Evolutionary conservation across 1,140 invertebrate genomes (phyloP).

Genomic region (Saccostrea cuccullata): DNA sequence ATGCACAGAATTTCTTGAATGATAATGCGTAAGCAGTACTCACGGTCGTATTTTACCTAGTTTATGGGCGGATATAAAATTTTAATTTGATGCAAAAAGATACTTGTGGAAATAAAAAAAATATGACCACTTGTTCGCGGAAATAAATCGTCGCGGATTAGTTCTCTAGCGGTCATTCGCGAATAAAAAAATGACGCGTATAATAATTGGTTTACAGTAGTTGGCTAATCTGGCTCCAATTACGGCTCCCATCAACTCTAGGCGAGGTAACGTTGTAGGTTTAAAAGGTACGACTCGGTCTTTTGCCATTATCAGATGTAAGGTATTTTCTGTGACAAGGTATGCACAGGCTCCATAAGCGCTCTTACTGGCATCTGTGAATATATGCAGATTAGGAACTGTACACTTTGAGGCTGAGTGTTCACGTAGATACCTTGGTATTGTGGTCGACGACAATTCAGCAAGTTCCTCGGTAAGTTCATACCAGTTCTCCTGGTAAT

Average conservation of each 20-base stretch:
- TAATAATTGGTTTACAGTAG: too few relatives aligned
- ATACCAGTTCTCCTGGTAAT: neutral
- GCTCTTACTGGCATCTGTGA: slow-evolving; percentile 38
- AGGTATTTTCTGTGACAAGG: neutral
- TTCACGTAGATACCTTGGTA: slow-evolving; percentile 31
- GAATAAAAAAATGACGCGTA: too few relatives aligned
- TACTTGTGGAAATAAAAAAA: too few relatives aligned
- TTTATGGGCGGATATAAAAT: too few relatives aligned
- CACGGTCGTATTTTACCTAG: too few relatives aligned
- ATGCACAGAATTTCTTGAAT: too few relatives aligned
- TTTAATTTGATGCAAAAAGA: too few relatives aligned
- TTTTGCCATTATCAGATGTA: slow-evolving; percentile 47
- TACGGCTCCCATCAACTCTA: neutral
- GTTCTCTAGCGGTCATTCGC: too few relatives aligned
- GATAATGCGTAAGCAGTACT: too few relatives aligned
- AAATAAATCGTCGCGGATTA: too few relatives aligned
- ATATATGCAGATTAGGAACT: slow-evolving; percentile 28
- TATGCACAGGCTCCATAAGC: slow-evolving; percentile 6
- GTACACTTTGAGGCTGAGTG: neutral
- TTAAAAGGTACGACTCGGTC: slow-evolving; percentile 45
- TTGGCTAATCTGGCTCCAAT: slow-evolving; percentile 48
- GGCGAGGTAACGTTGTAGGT: too few relatives aligned
- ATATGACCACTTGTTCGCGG: too few relatives aligned
- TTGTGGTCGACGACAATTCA: slow-evolving; percentile 8
- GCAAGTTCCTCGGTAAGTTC: neutral